A percentile compares a stretch with the other conserved stretches of the same genome.
Conservation (phyloP, 2,888 invertebrate species). For the Neoitamus cyanurus region DNA sequence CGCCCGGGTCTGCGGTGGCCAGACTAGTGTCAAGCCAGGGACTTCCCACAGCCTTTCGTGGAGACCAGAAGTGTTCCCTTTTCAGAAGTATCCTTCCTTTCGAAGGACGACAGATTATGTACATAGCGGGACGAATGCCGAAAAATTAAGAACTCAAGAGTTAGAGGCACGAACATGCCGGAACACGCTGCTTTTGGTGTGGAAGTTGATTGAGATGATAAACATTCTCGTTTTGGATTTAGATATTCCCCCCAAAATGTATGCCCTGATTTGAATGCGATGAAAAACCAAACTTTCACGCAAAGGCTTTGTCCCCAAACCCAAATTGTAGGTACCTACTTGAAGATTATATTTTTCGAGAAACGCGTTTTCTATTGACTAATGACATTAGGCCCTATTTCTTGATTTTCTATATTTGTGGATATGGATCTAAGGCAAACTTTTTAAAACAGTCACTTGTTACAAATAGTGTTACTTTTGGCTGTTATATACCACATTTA, state of each 20-base stretch:
- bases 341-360: no score
- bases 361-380: no score
- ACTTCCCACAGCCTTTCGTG: neutral
- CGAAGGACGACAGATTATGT: neutral
- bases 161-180: neutral
- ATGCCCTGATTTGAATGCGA: neutral
- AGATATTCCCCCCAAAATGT: neutral
- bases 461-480: no score
- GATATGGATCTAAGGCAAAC: no score
- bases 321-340: no score
- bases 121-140: neutral
- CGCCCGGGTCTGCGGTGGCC: neutral
- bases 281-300: no score
- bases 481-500: no score
- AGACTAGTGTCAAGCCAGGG: neutral
- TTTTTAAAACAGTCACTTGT: no score
- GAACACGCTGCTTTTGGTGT: neutral
- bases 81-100: neutral
- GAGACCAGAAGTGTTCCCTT: neutral
- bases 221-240: slow-evolving; percentile 19
- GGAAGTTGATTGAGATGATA: slow-evolving; percentile 3
- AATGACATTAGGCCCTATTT: no score
- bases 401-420: no score
- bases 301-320: no score
- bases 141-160: neutral